Percentiles rank a stretch among this genome's conserved stretches.
Conservation (phyloP, 2,888 invertebrate genomes). For the Euphydryas editha region DNA sequence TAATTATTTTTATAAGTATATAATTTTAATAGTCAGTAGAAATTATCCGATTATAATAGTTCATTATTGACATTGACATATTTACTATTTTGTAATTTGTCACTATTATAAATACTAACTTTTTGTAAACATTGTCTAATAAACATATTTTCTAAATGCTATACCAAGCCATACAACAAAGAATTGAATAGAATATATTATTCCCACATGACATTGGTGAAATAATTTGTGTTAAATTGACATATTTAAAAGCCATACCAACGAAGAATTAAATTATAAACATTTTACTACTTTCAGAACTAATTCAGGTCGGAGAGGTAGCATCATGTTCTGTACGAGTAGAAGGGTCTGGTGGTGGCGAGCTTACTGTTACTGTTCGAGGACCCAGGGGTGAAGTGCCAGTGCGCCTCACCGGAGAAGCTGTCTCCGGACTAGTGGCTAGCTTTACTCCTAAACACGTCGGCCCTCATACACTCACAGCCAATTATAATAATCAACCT, state of each 20-base stretch:
- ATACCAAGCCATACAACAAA: no score
- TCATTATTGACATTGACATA: neutral
- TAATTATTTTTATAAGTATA: neutral
- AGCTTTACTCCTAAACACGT: constrained; percentile 96
- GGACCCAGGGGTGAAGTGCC: constrained; percentile 94
- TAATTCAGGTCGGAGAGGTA: constrained; percentile 90
- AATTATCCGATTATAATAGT: neutral
- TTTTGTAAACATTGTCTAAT: no score
- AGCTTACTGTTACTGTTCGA: constrained; percentile 94
- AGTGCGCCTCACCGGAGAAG: constrained; percentile 94
- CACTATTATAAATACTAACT: no score
- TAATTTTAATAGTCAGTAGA: neutral
- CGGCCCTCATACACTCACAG: constrained; percentile 95
- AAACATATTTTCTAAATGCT: no score
- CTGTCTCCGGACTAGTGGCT: constrained; percentile 93
- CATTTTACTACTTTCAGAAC: constrained; percentile 76
- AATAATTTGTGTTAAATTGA: no score
- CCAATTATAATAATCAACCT: constrained; percentile 95
- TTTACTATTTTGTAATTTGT: no score
- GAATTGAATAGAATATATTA: no score
- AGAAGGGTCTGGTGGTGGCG: constrained; percentile 87
- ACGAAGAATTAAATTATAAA: no score
- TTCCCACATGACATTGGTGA: no score
- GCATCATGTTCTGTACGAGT: constrained; percentile 80
- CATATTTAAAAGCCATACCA: no score